These are phyloP conservation scores for Anolis carolinensis DNA, from an alignment of 2,113 vertebrate species.

Conservation along the genomic window DNA sequence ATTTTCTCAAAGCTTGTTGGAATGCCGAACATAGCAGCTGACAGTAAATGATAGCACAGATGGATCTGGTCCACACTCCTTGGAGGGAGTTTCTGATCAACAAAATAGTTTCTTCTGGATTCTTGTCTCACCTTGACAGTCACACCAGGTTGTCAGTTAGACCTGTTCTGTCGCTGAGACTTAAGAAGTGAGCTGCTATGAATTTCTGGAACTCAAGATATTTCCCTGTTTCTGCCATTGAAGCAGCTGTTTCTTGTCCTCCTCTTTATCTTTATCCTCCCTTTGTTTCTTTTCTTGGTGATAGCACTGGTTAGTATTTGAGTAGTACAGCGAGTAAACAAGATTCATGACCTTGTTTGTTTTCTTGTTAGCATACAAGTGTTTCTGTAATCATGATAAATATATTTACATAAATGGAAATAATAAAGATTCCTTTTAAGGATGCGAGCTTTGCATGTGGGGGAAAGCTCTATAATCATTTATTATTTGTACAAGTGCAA, in stretches of 20 bases:
- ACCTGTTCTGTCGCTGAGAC: not conserved
- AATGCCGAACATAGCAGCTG: too few species aligned
- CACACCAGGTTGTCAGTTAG: not conserved
- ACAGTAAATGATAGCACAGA: too few species aligned
- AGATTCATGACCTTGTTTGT: not conserved
- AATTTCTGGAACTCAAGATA: not conserved
- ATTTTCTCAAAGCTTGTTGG: too few species aligned
- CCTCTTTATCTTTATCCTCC: not conserved
- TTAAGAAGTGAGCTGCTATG: not conserved
- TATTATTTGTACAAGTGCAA: not conserved
- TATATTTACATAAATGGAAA: constrained; percentile 7
- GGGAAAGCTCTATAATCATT: not conserved
- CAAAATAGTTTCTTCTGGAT: not conserved
- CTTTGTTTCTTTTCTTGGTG: not conserved
- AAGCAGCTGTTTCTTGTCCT: not conserved
- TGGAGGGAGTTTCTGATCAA: too few species aligned
- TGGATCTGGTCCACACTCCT: too few species aligned
- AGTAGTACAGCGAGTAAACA: not conserved
- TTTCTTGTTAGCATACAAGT: not conserved
- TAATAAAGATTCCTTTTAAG: not conserved
- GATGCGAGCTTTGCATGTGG: not conserved
- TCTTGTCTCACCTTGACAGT: not conserved
- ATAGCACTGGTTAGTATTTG: not conserved
- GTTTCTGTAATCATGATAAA: not conserved
- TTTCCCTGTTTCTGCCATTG: not conserved